Evolutionary conservation across 2,888 invertebrate genomes (phyloP).

Genomic region (Cartodere bifasciata): DNA sequence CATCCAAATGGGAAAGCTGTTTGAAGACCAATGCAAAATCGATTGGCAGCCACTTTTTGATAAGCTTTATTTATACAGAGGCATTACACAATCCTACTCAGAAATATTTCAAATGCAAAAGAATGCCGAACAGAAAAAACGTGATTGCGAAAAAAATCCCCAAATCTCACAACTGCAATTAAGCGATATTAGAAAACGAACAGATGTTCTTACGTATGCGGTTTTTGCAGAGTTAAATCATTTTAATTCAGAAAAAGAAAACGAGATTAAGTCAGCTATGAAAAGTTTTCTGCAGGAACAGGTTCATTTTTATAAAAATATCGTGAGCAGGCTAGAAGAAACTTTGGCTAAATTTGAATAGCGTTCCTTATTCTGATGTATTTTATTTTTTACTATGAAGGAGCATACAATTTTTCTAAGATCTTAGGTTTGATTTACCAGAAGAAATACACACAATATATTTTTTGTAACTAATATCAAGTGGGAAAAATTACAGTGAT

Average conservation of each 20-base stretch:
- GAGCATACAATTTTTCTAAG: too few species aligned
- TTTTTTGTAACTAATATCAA: too few species aligned
- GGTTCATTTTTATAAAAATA: conserved; percentile 81
- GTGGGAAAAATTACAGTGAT: too few species aligned
- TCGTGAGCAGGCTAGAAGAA: conserved; percentile 60
- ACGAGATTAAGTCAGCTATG: conserved; percentile 76
- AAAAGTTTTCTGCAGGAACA: conserved; percentile 78
- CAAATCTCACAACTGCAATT: conserved; percentile 74
- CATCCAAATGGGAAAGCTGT: conserved; percentile 77
- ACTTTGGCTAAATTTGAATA: too few species aligned
- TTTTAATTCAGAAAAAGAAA: conserved; percentile 76
- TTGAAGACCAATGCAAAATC: conserved; percentile 78
- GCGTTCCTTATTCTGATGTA: too few species aligned
- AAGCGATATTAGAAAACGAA: conserved; percentile 67
- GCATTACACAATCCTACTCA: conserved; percentile 80
- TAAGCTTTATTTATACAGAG: conserved; percentile 87
- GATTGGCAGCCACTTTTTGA: conserved; percentile 89
- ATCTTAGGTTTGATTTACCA: too few species aligned
- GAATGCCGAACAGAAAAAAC: conserved; percentile 77
- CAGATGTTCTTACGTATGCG: conserved; percentile 86
- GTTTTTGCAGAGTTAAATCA: conserved; percentile 90
- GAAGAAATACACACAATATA: too few species aligned
- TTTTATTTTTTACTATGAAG: too few species aligned
- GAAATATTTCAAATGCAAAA: conserved; percentile 83
- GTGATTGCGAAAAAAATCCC: conserved; percentile 72